Conservation (phyloP, 2,113 vertebrate species). For the Hiodon tergisus region DNA sequence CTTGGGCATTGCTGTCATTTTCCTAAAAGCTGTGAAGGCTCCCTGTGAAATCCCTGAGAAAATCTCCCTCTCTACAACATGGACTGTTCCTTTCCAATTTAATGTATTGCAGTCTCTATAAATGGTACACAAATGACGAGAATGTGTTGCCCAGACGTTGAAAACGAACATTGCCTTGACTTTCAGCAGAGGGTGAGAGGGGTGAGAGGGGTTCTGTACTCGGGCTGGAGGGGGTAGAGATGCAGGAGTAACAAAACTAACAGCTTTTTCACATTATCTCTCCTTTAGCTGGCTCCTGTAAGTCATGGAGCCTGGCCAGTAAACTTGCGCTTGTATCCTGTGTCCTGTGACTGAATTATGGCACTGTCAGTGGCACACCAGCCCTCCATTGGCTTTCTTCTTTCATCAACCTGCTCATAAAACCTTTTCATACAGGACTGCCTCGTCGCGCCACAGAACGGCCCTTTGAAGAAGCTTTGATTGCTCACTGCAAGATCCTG, state of each 20-base stretch:
- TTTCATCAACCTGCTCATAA: conserved; percentile 41
- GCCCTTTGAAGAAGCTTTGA: conserved; percentile 40
- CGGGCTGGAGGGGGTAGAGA: too few relatives aligned
- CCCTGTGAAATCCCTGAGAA: too few relatives aligned
- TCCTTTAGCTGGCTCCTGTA: conserved; percentile 21
- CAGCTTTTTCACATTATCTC: background rate
- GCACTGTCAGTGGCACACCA: conserved; percentile 29
- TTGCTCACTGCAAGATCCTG: conserved; percentile 31
- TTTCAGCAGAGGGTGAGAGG: background rate
- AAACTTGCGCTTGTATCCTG: conserved; percentile 28
- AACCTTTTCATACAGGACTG: conserved; percentile 36
- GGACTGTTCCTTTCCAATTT: too few relatives aligned
- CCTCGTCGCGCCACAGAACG: conserved; percentile 39
- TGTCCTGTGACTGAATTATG: conserved; percentile 20
- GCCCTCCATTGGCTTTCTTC: conserved; percentile 31
- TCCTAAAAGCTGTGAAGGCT: too few relatives aligned
- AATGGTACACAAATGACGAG: too few relatives aligned
- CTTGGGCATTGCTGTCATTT: too few relatives aligned
- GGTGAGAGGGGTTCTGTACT: background rate
- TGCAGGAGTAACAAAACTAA: too few relatives aligned
- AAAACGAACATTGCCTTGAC: too few relatives aligned
- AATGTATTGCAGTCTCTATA: too few relatives aligned
- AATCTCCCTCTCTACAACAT: too few relatives aligned
- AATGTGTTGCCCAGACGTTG: too few relatives aligned
- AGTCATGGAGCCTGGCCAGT: conserved; percentile 20